A percentile compares a stretch with the other conserved stretches of the same genome.
phyloP scores from a whole-genome alignment of 2,113 vertebrate species.

The Hippocampus zosterae region DNA sequence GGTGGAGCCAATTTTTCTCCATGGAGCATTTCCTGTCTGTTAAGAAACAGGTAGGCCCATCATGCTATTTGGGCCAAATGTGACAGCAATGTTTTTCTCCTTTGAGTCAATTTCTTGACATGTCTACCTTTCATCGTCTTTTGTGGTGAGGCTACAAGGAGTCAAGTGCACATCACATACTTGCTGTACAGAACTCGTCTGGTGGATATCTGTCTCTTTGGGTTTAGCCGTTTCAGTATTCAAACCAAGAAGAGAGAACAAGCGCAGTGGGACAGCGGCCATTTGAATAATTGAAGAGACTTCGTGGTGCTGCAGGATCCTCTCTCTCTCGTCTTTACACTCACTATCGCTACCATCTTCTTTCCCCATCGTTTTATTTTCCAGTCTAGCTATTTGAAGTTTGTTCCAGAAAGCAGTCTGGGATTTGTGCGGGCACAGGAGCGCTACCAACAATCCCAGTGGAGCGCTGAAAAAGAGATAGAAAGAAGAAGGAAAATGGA shows the following conservation, averaged over 20 bases:
- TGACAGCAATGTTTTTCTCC: conserved; percentile 51
- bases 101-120: conserved; percentile 40
- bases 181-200: conserved; percentile 62
- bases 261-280: conserved; percentile 66
- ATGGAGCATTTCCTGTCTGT: conserved; percentile 11
- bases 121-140: conserved; percentile 42
- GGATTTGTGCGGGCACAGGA: conserved; percentile 50
- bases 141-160: conserved; percentile 35
- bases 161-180: conserved; percentile 57
- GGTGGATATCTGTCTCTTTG: conserved; percentile 64
- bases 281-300: conserved; percentile 74
- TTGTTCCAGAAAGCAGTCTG: conserved; percentile 69
- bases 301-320: conserved; percentile 50
- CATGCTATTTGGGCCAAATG: conserved; percentile 62
- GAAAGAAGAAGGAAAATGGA: conserved; percentile 31
- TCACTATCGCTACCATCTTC: conserved; percentile 30
- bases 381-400: conserved; percentile 59
- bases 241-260: conserved; percentile 67
- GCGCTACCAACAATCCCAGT: conserved; percentile 50
- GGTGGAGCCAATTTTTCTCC: background rate
- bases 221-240: conserved; percentile 69
- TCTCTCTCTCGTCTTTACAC: conserved; percentile 33
- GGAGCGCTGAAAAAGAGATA: conserved; percentile 42
- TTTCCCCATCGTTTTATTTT: conserved; percentile 41
- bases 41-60: conserved; percentile 22